Evolutionary conservation across 2,888 invertebrate genomes (phyloP).

Genomic region (Acleris literana): DNA sequence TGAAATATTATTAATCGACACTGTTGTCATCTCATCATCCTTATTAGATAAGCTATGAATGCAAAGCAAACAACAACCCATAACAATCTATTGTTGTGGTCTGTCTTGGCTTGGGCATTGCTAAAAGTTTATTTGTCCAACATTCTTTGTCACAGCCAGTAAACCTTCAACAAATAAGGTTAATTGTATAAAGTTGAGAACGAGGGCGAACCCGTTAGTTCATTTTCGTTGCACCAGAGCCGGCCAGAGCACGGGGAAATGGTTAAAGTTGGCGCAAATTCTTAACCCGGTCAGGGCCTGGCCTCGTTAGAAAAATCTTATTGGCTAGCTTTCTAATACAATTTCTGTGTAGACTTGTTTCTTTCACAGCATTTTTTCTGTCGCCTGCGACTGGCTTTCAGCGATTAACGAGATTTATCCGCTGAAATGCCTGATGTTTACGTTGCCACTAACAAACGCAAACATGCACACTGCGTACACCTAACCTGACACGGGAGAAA

Average conservation of each 20-base stretch:
- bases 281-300: constrained; percentile 32
- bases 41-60: too few species aligned
- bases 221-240: constrained; percentile 6
- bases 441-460: not conserved
- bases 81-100: too few species aligned
- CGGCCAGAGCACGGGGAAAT: constrained; percentile 16
- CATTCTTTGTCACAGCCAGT: not conserved
- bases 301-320: constrained; percentile 29
- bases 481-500: too few species aligned
- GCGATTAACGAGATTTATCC: not conserved
- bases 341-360: constrained; percentile 22
- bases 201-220: constrained; percentile 11
- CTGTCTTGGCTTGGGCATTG: too few species aligned
- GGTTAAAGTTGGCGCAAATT: constrained; percentile 32
- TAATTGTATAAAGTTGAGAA: constrained; percentile 2
- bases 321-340: constrained; percentile 24
- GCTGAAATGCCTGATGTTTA: not conserved
- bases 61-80: too few species aligned
- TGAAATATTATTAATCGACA: too few species aligned
- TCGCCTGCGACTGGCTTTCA: not conserved
- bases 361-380: constrained; percentile 2
- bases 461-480: too few species aligned
- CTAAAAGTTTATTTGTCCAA: not conserved
- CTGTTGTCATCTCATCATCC: too few species aligned
- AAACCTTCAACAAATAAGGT: constrained; percentile 4